phyloP scores from a whole-genome alignment of 2,888 invertebrate genomes.

The Anoplius nigerrimus region DNA sequence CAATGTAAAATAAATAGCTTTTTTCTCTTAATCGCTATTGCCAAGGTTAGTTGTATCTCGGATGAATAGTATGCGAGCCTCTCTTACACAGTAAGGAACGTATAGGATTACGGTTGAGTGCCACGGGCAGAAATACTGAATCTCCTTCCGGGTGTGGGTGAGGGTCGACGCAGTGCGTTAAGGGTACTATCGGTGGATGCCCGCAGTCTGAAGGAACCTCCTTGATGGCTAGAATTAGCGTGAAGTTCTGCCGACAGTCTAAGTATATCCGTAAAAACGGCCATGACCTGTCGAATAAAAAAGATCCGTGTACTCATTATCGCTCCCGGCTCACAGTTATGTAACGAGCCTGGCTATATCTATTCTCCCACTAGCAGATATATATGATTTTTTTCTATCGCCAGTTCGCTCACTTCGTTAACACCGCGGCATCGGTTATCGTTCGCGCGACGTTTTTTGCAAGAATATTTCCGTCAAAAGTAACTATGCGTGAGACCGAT shows the following conservation, averaged over 20 bases:
- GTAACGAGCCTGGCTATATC: constrained; percentile 29
- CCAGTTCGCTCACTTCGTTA: constrained; percentile 11
- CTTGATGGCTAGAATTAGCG: constrained; percentile 74
- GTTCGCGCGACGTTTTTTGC: constrained; percentile 23
- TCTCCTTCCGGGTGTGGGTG: constrained; percentile 66
- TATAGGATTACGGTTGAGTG: constrained; percentile 39
- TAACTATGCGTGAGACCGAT: not conserved
- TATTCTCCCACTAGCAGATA: constrained; percentile 31
- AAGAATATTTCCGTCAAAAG: not conserved
- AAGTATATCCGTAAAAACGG: constrained; percentile 83
- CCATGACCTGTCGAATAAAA: constrained; percentile 79
- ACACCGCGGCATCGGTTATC: constrained; percentile 32
- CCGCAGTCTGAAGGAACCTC: constrained; percentile 81
- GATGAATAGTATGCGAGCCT: too few species aligned
- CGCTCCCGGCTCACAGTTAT: constrained; percentile 32
- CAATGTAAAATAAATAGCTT: constrained; percentile 17
- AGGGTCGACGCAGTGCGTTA: constrained; percentile 54
- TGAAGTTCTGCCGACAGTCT: constrained; percentile 67
- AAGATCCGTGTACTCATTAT: constrained; percentile 39
- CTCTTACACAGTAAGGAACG: too few species aligned
- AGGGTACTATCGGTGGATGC: constrained; percentile 83
- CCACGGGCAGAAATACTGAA: constrained; percentile 89
- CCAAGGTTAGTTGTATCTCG: not conserved
- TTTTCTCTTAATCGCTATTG: not conserved
- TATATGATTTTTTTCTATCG: constrained; percentile 26